Conservation (phyloP, 1,140 invertebrate genomes). For the Pogonus chalceus region DNA sequence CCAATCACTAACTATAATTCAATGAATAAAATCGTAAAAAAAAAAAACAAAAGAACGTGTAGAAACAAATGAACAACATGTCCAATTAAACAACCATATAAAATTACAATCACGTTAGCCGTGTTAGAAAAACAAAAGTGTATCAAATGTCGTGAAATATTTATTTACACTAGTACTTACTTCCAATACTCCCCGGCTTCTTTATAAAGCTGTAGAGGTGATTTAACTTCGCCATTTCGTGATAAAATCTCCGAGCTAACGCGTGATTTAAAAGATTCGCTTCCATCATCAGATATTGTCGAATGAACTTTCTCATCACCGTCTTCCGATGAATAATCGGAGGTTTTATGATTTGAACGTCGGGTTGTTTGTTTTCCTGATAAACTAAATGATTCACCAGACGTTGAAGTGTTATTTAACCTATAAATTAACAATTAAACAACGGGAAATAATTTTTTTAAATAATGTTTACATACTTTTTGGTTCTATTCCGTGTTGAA, state of each 20-base stretch:
- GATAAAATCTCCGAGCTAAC: conserved; percentile 20
- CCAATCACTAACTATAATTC: too few relatives aligned
- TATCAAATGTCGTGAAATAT: too few relatives aligned
- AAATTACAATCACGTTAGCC: neutral
- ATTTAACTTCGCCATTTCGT: conserved; percentile 19
- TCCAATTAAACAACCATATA: neutral
- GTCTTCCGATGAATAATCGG: conserved; percentile 44
- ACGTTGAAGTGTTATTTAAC: conserved; percentile 5
- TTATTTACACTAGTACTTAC: conserved; percentile 35
- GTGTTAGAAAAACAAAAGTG: conserved; percentile 1
- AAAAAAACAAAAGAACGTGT: neutral
- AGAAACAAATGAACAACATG: neutral
- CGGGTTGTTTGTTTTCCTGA: conserved; percentile 19
- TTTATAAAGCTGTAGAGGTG: conserved; percentile 42
- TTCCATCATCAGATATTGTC: conserved; percentile 19
- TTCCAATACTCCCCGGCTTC: conserved; percentile 57
- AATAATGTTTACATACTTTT: conserved; percentile 6
- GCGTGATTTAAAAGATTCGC: conserved; percentile 24
- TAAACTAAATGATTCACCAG: conserved; percentile 21
- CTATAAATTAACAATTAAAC: neutral
- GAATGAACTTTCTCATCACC: conserved; percentile 29
- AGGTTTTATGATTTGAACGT: conserved; percentile 31
- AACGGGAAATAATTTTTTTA: neutral
- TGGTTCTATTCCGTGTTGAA: conserved; percentile 2
- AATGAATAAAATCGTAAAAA: too few relatives aligned